These are phyloP conservation scores for Limnothrissa miodon DNA, from an alignment of 2,113 vertebrate species.

Conservation along the genomic window DNA sequence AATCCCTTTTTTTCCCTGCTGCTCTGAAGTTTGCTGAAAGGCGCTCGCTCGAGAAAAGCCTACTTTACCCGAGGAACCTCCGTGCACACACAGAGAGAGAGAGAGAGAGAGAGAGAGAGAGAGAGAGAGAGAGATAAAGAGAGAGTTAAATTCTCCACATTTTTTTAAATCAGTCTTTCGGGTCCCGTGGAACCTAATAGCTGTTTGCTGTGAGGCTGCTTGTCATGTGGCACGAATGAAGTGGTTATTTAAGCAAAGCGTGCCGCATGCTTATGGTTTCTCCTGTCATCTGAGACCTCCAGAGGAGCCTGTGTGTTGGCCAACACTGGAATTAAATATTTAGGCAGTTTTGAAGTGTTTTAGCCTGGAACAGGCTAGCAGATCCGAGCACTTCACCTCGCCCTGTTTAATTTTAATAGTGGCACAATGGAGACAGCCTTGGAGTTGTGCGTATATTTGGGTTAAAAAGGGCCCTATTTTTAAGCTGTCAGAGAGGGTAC, in stretches of 20 bases:
- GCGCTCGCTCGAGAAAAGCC: slow-evolving; percentile 12
- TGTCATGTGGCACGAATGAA: background rate
- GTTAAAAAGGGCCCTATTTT: background rate
- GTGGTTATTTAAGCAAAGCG: background rate
- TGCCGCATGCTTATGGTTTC: background rate
- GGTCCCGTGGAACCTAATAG: background rate
- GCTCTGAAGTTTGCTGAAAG: slow-evolving; percentile 8
- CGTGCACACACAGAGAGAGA: background rate
- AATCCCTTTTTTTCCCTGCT: background rate
- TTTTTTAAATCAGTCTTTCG: background rate
- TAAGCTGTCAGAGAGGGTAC: background rate
- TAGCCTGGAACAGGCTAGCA: background rate
- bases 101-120: too few species aligned
- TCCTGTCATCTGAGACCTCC: background rate
- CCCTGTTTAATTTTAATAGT: background rate
- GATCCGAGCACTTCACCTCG: background rate
- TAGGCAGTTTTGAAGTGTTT: background rate
- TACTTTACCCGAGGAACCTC: background rate
- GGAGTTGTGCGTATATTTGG: background rate
- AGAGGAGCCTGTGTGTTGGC: background rate
- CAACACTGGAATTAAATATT: background rate
- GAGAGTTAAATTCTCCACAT: background rate
- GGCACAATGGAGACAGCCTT: background rate
- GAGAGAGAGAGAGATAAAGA: background rate
- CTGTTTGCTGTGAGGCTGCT: background rate